A percentile compares a stretch with the other conserved stretches of the same genome.
These are phyloP conservation scores for Phylloscopus collybita DNA, from an alignment of 2,797 vertebrate genomes.

Conservation along the genomic window DNA sequence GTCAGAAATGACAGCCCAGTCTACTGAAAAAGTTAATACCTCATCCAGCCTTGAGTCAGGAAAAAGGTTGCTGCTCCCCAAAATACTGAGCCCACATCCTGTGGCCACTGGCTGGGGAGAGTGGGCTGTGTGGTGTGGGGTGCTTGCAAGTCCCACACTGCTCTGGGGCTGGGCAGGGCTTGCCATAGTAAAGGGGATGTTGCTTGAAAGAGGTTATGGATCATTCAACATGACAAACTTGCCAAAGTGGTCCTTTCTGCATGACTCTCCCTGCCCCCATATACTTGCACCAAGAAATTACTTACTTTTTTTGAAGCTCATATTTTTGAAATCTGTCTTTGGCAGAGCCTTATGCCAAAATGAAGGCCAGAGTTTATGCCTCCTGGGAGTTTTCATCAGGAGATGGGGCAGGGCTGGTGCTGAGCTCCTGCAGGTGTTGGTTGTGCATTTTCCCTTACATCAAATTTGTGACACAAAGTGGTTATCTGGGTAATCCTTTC, in stretches of 20 bases:
- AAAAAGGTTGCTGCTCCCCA: background rate
- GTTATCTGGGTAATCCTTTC: background rate
- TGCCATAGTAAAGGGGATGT: background rate
- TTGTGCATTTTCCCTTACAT: background rate
- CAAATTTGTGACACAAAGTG: rapidly evolving
- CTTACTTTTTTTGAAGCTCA: background rate
- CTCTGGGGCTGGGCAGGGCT: background rate
- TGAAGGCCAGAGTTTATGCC: background rate
- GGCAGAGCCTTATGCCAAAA: background rate
- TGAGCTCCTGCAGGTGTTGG: background rate
- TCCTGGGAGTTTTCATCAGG: background rate
- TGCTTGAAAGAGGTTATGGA: background rate
- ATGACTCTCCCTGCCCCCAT: rapidly evolving
- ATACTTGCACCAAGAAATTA: background rate
- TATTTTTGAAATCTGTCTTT: background rate
- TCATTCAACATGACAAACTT: background rate
- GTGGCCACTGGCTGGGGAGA: rapidly evolving
- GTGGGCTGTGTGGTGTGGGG: background rate
- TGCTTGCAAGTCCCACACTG: background rate
- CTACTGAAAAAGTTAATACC: background rate
- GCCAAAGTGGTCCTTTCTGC: background rate
- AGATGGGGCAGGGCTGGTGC: background rate
- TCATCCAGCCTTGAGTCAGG: background rate
- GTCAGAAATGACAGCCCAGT: background rate
- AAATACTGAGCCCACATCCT: background rate